Base-by-base conservation (phyloP, 2,888 invertebrate species). In the Harmothoe impar region DNA sequence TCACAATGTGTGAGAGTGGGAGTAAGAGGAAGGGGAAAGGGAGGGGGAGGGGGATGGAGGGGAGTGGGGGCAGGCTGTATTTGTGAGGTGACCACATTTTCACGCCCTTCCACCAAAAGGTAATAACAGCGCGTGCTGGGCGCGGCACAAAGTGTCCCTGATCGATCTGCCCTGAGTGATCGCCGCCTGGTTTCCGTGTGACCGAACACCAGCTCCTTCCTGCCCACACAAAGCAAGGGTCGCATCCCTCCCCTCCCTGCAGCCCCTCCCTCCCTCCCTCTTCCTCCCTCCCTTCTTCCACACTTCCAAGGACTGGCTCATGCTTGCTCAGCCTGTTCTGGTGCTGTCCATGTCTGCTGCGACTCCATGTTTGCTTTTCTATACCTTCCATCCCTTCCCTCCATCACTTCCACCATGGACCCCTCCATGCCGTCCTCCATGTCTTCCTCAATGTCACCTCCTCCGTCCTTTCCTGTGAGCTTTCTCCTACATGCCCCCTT, bases 141-240 rank as follows among this genome's bases (percentile, higher is more conserved):
- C 62, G 62, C 23, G 62, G 62, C 72, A 15, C 81, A 15, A 43
- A 43, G 81, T 43, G 81, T 20, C 20, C 3, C 23, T 12, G n/a
- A 33, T 81, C 81, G 33, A 33, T 81, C 43, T 0, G 35, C 81
- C 0, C 81, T 43, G 81, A 43, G 81, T 81, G 81, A 81, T 35
- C 81, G 81, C 35, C 29, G 29, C 35, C 81, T 17, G 20, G n/a
- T 81, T 81, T 43, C 20, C 81, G 20, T 81, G 81, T 81, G 81
- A 35, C 35, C 35, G 43, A 62, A n/a, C 62, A 29, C 72, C 72
- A 0, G 72, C 31, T 25, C 72, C 31, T 72, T 29, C 72, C 72
- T 25, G 62, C 5, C 5, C 5, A 43, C 5, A 43, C 43, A 43
- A 43, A 43, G 43, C 43, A 43, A 43, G 43, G 43, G 43, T 43